Base-by-base conservation (phyloP, 2,888 invertebrate genomes). In the Agrochola macilenta region DNA sequence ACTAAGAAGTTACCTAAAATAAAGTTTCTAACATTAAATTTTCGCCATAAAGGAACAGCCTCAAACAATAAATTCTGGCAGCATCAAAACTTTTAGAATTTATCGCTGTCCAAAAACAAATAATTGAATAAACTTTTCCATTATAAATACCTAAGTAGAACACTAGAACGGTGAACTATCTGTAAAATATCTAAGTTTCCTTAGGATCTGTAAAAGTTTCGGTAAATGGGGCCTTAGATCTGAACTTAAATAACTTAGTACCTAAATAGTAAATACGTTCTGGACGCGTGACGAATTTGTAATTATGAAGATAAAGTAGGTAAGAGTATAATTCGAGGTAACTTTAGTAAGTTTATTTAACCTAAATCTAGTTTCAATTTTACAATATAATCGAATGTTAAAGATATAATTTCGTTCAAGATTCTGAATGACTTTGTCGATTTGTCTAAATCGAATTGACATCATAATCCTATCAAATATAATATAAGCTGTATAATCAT, bases 71-170 rank as follows among this genome's bases (percentile, higher is more conserved):
- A 84, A 87, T 79, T 70, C 54, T 72, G 58, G 52, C 39, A 60
- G 54, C 23, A 87, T 75, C 68, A 75, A 79, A 84, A 84, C 46
- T 87, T 84, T 46, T 54, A 64, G 17, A 87, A 87, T 87, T 85
- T 77, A 87, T 80, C 23, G 81, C 39, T 60, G 23, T 26, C 72
- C 57, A 30, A 87, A 77, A 80, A 80, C 81, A 79, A 85, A 73
- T 77, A 84, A 85, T 80, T 80, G 75, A 84, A 87, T 83, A 78
- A 86, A 86, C 79, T 78, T 86, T 75, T 54, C 64, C 84, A 68
- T 87, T 80, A 72, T 61, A 72, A 61, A 74, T 78, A 46, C 46
- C 46, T 12, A 46, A 73, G 60, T 69, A 65, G n/a, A 23, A 58
- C 26, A 73, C 54, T 69, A 65, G n/a, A 23, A 58, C 26, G 49